Base-by-base conservation (phyloP, 1,140 invertebrate species). In the Cecropterus lyciades region DNA sequence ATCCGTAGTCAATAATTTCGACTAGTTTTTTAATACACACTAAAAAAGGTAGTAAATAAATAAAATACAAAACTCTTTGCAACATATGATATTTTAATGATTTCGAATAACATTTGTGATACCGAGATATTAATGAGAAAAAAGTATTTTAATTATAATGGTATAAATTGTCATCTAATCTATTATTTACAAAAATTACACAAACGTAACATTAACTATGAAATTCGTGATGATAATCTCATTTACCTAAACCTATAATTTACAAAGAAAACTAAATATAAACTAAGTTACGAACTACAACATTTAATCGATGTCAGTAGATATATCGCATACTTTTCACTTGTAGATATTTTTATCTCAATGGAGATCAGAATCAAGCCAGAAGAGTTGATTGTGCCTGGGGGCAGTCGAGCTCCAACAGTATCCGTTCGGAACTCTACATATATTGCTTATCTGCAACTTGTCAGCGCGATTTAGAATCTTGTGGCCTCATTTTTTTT, bases 221-320 rank as follows among this genome's bases (percentile, higher is more conserved):
- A 70, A 69, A 76, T 76, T 76, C 74, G 65, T 70, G 15, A 68
- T 62, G 56, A 63, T 72, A 72, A 72, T 72, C 70, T 72, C 70
- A 62, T 51, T 68, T 70, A 63, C 20, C 16, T 45, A 20, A 43
- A 43, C 11, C 6, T 33, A 52, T 52, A 52, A 10, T 52, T 52
- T 33, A 52, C 49, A 56, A 56, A 56, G 37, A 8, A 7, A 9
- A 33, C 6, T 33, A n/a, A 33, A 33, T 10, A 33, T 33, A 4
- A 14, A 37, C 14, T 53, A 16, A 24, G 1, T 9, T 27, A 33
- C 1, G 0, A 33, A 33, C n/a, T n/a, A 33, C 40, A 46, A 15
- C 9, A 30, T 13, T 42, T 1, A 45, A 4, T 46, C 42, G 55
- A 30, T 57, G 55, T 57, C 42, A 45, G 20, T 24, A 24, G 5